Base-by-base conservation (phyloP, 2,113 vertebrate genomes). In the Calcarius ornatus region DNA sequence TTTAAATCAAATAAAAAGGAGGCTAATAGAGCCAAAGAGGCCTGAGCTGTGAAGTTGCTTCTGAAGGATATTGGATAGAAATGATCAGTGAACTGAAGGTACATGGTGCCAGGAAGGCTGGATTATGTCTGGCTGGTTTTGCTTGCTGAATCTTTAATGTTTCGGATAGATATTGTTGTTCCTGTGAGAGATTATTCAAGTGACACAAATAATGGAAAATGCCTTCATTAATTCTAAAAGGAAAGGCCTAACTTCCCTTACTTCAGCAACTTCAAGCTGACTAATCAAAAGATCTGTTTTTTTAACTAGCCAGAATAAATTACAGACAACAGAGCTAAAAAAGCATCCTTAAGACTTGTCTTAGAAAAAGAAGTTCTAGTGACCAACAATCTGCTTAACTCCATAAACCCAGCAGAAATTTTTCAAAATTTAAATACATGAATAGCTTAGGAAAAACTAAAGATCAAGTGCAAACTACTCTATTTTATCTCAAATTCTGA, bases 11-110 rank as follows among this genome's bases (percentile, higher is more conserved):
- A 72, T 81, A 68, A 88, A 88, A 94, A 83, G 35, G 37, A 94
- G 22, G 24, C 53, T 94, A 92, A 88, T 69, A 95, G 65, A 88
- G 60, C 77, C 73, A 95, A 94, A 53, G 73, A 91, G 83, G 60
- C 57, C 94, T 90, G 70, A 87, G 71, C 81, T 95, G 68, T 91
- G 95, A 94, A 94, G 92, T 65, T 88, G 73, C 80, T 88, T 94
- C 81, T 88, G 79, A 94, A 91, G 63, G 85, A 33, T 82, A 64
- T 75, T 77, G 85, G 38, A 47, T 56, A 80, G 88, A 97, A 97
- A 86, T 90, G 92, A 96, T 92, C 78, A 79, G 70, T 80, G 73
- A 87, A 87, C 87, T 89, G 81, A 95, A 96, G 56, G 54, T 48
- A 59, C 15, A 2, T 35, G 51, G 61, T 92, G 50, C 51, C 66